Evolutionary conservation across 2,888 invertebrate genomes (phyloP).

Genomic region (Choreutis nemorana): DNA sequence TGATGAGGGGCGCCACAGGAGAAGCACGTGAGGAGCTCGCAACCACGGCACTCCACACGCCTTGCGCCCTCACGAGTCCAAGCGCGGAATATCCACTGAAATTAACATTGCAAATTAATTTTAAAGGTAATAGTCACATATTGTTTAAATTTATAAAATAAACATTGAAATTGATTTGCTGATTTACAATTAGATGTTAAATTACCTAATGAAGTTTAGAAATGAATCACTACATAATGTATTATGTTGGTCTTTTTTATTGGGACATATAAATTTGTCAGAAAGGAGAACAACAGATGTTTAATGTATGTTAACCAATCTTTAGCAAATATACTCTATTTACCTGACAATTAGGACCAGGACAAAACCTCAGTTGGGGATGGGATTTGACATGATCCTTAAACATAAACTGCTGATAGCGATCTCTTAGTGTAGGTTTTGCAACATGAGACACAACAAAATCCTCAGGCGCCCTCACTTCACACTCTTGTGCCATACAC

Average conservation of each 20-base stretch:
- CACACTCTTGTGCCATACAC: conserved; percentile 97
- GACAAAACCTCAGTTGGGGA: conserved; percentile 91
- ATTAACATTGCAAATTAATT: conserved; percentile 3
- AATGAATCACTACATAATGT: too few relatives aligned
- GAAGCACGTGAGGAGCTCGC: conserved; percentile 93
- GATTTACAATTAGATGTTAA: too few relatives aligned
- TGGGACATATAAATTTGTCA: too few relatives aligned
- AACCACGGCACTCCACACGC: conserved; percentile 86
- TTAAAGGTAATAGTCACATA: background rate
- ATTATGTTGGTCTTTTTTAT: too few relatives aligned
- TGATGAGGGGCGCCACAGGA: conserved; percentile 97
- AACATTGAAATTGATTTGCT: too few relatives aligned
- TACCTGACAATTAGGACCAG: conserved; percentile 93
- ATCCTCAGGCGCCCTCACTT: conserved; percentile 94
- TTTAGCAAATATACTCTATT: too few relatives aligned
- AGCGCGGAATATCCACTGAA: conserved; percentile 80
- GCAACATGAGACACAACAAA: conserved; percentile 88
- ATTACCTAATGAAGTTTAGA: too few relatives aligned
- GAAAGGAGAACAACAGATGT: too few relatives aligned
- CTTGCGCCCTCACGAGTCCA: conserved; percentile 77
- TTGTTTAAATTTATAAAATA: background rate
- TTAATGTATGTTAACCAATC: too few relatives aligned
- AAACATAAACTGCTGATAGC: conserved; percentile 96
- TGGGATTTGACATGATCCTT: conserved; percentile 95
- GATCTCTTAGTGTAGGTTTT: conserved; percentile 84